These are phyloP conservation scores for Meta bourneti DNA, from an alignment of 2,888 invertebrate genomes.

Conservation along the genomic window DNA sequence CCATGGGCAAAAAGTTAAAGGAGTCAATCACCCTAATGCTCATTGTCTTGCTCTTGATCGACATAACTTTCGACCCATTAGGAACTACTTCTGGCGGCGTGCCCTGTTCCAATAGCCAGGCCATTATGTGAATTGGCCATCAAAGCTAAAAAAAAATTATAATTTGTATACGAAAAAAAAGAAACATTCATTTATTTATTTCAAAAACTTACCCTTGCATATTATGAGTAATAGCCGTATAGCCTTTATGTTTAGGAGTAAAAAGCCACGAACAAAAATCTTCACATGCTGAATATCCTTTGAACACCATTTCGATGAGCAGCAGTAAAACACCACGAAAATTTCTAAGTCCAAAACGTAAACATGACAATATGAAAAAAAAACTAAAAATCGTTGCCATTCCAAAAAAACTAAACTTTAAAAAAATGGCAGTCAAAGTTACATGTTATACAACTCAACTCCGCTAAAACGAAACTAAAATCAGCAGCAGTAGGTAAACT, in stretches of 20 bases:
- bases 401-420: too few relatives aligned
- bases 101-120: conserved; percentile 9
- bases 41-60: background rate
- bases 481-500: too few relatives aligned
- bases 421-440: too few relatives aligned
- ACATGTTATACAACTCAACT: too few relatives aligned
- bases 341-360: too few relatives aligned
- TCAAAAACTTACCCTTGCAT: conserved; percentile 36
- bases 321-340: too few relatives aligned
- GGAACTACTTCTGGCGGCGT: conserved; percentile 10
- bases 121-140: conserved; percentile 22
- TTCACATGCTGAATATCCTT: conserved; percentile 4
- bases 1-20: conserved; percentile 43
- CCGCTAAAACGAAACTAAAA: too few relatives aligned
- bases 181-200: background rate
- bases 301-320: conserved; percentile 38
- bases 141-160: conserved; percentile 12
- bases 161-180: background rate
- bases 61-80: conserved; percentile 23
- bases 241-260: conserved; percentile 10
- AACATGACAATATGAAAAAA: too few relatives aligned
- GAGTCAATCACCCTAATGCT: conserved; percentile 39
- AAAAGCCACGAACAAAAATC: conserved; percentile 35
- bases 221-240: conserved; percentile 37
- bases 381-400: too few relatives aligned